phyloP scores from a whole-genome alignment of 92 coral and sea anemone species.

The Muricea muricata region DNA sequence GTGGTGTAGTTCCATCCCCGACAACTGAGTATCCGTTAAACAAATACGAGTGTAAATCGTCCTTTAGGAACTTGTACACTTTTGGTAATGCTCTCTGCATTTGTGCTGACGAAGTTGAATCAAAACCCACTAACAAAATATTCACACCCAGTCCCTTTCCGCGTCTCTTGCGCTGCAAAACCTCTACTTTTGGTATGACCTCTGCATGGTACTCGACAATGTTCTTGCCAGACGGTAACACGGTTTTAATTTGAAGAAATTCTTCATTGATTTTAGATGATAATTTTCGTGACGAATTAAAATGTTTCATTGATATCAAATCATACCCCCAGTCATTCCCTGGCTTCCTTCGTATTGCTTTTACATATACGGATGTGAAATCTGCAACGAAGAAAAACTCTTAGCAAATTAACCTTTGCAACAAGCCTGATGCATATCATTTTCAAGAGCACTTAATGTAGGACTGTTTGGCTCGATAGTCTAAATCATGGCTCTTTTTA shows the following conservation, averaged over 20 bases:
- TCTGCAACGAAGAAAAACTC: conserved; percentile 14
- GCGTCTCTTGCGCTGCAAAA: conserved; percentile 51
- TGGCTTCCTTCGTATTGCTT: conserved; percentile 59
- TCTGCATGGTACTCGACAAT: conserved; percentile 87
- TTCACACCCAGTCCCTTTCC: conserved; percentile 74
- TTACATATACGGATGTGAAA: conserved; percentile 30
- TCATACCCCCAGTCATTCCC: conserved; percentile 75
- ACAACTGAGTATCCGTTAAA: conserved; percentile 86
- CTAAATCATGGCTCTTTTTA: too few relatives aligned
- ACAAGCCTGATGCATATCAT: too few relatives aligned
- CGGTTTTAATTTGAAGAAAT: conserved; percentile 77
- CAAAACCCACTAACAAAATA: conserved; percentile 87
- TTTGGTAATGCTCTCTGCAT: conserved; percentile 85
- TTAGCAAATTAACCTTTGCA: too few relatives aligned
- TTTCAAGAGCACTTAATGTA: too few relatives aligned
- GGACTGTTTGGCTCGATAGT: too few relatives aligned
- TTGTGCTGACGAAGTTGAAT: conserved; percentile 78
- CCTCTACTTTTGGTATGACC: conserved; percentile 72
- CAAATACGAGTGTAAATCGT: conserved; percentile 73
- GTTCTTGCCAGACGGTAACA: conserved; percentile 57
- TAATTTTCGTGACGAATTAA: conserved; percentile 9
- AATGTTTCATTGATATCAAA: conserved; percentile 25
- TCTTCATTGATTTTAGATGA: conserved; percentile 68
- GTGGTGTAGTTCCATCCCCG: conserved; percentile 97
- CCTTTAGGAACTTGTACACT: conserved; percentile 71